These are phyloP conservation scores for Troides oblongomaculatus DNA, from an alignment of 2,888 invertebrate species.

Conservation along the genomic window DNA sequence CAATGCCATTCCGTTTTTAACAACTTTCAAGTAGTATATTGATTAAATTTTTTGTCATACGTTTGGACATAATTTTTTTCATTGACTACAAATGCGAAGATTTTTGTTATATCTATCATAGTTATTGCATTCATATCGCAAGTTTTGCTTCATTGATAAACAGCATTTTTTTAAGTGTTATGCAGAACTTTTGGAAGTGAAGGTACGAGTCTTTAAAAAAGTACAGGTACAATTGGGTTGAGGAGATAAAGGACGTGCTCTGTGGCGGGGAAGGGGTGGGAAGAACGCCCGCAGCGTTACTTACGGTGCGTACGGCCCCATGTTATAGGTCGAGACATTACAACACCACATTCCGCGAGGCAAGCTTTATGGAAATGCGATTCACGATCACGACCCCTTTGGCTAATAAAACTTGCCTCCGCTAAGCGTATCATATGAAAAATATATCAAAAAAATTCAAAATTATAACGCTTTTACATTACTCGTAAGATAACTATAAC, in stretches of 20 bases:
- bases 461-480: not conserved
- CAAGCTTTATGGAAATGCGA: constrained; percentile 71
- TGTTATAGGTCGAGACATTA: constrained; percentile 67
- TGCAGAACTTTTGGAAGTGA: not conserved
- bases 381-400: constrained; percentile 59
- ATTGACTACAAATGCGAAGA: too few relatives aligned
- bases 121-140: too few relatives aligned
- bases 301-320: constrained; percentile 64
- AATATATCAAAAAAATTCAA: constrained; percentile 29
- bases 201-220: not conserved
- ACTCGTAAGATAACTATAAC: not conserved
- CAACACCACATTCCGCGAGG: constrained; percentile 62
- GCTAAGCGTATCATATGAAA: constrained; percentile 41
- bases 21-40: too few relatives aligned
- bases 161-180: too few relatives aligned
- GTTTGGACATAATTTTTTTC: too few relatives aligned
- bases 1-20: too few relatives aligned
- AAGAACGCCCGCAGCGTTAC: constrained; percentile 49
- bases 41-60: too few relatives aligned
- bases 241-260: constrained; percentile 60
- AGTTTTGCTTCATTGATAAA: too few relatives aligned
- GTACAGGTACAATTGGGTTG: constrained; percentile 58
- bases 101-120: too few relatives aligned
- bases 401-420: constrained; percentile 66
- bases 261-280: constrained; percentile 49